A percentile compares a stretch with the other conserved stretches of the same genome.
Evolutionary conservation across 64 coral and sea anemone species (phyloP).

Genomic region (Exaiptasia diaphana): DNA sequence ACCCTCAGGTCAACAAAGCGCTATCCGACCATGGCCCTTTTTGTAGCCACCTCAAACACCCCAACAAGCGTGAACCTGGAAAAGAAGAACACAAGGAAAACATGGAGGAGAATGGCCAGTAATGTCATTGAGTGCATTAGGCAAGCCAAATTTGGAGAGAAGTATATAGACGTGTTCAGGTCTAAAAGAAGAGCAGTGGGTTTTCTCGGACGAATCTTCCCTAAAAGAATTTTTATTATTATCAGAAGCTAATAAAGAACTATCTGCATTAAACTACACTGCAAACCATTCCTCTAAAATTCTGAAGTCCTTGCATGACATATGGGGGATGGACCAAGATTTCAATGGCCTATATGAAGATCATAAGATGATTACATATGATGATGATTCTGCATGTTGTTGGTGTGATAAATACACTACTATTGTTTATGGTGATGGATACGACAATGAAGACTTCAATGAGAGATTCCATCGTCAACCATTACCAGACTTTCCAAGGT

Average conservation of each 20-base stretch:
- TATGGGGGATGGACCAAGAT: constrained; percentile 22
- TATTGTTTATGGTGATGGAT: constrained; percentile 30
- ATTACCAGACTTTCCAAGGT: constrained; percentile 49
- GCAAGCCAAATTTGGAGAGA: constrained; percentile 29
- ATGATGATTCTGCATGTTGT: background rate
- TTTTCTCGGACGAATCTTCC: constrained; percentile 33
- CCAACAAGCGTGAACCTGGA: background rate
- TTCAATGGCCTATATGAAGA: constrained; percentile 5
- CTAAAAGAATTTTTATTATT: constrained; percentile 15
- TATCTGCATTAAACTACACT: constrained; percentile 15
- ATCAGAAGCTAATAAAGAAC: constrained; percentile 36
- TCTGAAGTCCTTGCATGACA: background rate
- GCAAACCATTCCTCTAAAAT: constrained; percentile 19
- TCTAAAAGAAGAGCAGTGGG: constrained; percentile 26
- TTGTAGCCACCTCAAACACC: constrained; percentile 27
- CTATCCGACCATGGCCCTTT: constrained; percentile 49
- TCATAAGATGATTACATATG: background rate
- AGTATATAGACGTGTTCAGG: constrained; percentile 9
- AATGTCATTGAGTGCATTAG: constrained; percentile 29
- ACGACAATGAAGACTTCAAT: background rate
- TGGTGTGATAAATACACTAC: constrained; percentile 64
- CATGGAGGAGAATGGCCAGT: constrained; percentile 43
- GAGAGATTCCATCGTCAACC: constrained; percentile 46
- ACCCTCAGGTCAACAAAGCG: constrained; percentile 34
- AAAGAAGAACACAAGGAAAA: constrained; percentile 25